phyloP scores from a whole-genome alignment of 1,140 invertebrate species.

The Ephestia elutella region DNA sequence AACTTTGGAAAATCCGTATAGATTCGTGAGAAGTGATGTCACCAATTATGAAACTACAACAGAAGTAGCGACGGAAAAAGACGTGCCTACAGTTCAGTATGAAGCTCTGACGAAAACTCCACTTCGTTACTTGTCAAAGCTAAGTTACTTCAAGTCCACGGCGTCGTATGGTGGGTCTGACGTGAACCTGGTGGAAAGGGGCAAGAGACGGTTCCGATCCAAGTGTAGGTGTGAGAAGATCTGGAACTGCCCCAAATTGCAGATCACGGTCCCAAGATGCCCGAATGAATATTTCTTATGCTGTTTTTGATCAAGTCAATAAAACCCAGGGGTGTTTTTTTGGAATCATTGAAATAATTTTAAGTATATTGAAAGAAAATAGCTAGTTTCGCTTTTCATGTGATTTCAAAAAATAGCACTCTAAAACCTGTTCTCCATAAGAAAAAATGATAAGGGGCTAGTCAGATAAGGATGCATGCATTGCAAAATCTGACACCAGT shows the following conservation, averaged over 20 bases:
- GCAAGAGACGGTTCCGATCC: constrained; percentile 50
- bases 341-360: too few species aligned
- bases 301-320: constrained; percentile 35
- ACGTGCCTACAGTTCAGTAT: constrained; percentile 20
- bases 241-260: constrained; percentile 68
- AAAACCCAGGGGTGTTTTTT: background rate
- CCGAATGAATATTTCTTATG: constrained; percentile 68
- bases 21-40: constrained; percentile 26
- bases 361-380: too few species aligned
- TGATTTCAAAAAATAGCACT: too few species aligned
- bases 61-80: constrained; percentile 15
- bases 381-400: too few species aligned
- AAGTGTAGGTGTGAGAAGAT: constrained; percentile 65
- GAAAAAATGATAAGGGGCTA: too few species aligned
- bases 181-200: constrained; percentile 38
- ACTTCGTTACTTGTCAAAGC: constrained; percentile 32
- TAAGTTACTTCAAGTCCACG: constrained; percentile 46
- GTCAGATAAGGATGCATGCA: too few species aligned
- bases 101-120: constrained; percentile 14
- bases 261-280: constrained; percentile 67
- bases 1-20: constrained; percentile 14
- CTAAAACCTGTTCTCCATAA: too few species aligned
- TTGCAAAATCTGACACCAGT: too few species aligned
- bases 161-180: constrained; percentile 17
- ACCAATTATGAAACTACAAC: constrained; percentile 20